Evolutionary conservation across 2,888 invertebrate genomes (phyloP).

Genomic region (Sesia bembeciformis): DNA sequence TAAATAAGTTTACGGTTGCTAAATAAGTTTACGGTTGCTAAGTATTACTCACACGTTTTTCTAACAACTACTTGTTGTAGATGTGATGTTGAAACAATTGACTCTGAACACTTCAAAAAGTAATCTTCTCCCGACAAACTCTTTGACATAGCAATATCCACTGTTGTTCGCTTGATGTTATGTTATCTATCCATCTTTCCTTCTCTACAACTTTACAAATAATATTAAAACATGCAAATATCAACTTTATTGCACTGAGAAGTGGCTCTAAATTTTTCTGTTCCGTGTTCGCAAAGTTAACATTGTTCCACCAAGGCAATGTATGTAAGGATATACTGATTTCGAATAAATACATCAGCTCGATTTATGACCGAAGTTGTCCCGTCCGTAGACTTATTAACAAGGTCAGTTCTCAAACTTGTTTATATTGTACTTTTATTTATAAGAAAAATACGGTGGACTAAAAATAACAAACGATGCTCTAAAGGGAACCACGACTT

Average conservation of each 20-base stretch:
- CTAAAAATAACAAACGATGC: no score
- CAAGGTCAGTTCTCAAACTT: background rate
- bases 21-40: no score
- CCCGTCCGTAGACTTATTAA: background rate
- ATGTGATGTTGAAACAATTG: background rate
- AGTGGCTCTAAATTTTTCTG: background rate
- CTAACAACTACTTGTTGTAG: background rate
- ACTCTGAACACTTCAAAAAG: constrained; percentile 15
- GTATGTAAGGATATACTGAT: constrained; percentile 3
- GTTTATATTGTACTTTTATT: no score
- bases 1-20: no score
- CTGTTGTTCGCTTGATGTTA: constrained; percentile 8
- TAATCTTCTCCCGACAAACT: constrained; percentile 15
- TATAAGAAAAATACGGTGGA: no score
- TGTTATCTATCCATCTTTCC: constrained; percentile 3
- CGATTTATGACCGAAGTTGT: constrained; percentile 6
- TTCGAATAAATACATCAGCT: constrained; percentile 7
- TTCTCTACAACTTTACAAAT: background rate
- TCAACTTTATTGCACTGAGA: background rate
- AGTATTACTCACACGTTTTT: background rate
- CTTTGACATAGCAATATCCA: constrained; percentile 17
- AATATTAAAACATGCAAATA: background rate
- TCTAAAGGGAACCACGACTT: no score
- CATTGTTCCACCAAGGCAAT: background rate
- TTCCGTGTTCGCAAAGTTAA: background rate